phyloP scores from a whole-genome alignment of 92 coral and sea anemone species.

The Heteractis magnifica region DNA sequence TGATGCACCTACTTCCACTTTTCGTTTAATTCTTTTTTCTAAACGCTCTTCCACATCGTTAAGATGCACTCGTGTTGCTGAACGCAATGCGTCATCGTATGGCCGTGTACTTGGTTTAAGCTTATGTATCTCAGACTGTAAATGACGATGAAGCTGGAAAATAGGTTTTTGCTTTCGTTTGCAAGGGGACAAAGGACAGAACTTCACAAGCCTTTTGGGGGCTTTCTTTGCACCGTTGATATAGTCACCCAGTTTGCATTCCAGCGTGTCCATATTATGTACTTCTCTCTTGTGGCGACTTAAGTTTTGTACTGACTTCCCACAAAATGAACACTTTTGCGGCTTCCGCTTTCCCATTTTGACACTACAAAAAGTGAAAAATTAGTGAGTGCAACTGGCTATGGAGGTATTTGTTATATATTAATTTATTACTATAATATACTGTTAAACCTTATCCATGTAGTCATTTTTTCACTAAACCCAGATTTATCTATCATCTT shows the following conservation, averaged over 20 bases:
- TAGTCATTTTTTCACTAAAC: too few species aligned
- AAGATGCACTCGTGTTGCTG: not conserved
- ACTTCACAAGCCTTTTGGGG: not conserved
- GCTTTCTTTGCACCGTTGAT: slow-evolving; percentile 9
- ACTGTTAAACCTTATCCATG: not conserved
- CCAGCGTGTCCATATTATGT: not conserved
- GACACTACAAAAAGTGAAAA: not conserved
- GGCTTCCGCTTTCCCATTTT: not conserved
- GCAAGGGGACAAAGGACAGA: slow-evolving; percentile 10
- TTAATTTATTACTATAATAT: not conserved
- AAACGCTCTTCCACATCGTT: not conserved
- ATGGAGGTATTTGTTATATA: not conserved
- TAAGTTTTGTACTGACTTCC: not conserved
- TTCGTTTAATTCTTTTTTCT: not conserved
- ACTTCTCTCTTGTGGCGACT: slow-evolving; percentile 1
- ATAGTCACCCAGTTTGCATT: not conserved
- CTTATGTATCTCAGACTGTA: not conserved
- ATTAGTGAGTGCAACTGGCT: not conserved
- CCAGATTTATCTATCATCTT: too few species aligned
- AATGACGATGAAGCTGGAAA: slow-evolving; percentile 15
- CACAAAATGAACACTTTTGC: slow-evolving; percentile 1
- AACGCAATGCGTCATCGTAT: not conserved
- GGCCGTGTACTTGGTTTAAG: slow-evolving; percentile 5
- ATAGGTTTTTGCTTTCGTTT: not conserved
- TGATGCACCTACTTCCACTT: not conserved